Evolutionary conservation across 2,113 vertebrate genomes (phyloP).

Genomic region (Chaetorhynchus papuensis): DNA sequence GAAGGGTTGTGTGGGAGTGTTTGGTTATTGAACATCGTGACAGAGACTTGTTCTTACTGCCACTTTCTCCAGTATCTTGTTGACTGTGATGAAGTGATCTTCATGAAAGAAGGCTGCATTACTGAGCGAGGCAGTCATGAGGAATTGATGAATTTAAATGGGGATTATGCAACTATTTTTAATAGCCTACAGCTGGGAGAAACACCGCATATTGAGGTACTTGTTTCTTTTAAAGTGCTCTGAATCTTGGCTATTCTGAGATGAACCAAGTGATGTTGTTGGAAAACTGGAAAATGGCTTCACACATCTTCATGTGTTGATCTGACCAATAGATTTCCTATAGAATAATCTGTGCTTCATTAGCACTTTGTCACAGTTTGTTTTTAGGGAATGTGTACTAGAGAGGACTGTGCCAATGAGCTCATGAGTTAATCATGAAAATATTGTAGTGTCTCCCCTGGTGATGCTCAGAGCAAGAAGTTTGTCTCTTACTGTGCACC

Average conservation of each 20-base stretch:
- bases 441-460: neutral
- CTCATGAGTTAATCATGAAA: neutral
- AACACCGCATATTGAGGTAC: conserved; percentile 84
- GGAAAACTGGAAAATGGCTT: neutral
- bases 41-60: neutral
- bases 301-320: neutral
- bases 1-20: neutral
- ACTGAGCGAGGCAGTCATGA: conserved; percentile 88
- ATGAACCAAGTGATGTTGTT: neutral
- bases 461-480: neutral
- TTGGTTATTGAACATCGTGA: neutral
- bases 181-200: conserved; percentile 90
- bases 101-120: conserved; percentile 91
- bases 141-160: conserved; percentile 86
- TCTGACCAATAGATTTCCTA: neutral
- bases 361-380: neutral
- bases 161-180: conserved; percentile 90
- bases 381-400: neutral
- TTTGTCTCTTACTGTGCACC: neutral
- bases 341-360: neutral
- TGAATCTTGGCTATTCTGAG: neutral
- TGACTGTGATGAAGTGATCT: conserved; percentile 90
- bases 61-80: conserved; percentile 81
- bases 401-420: neutral
- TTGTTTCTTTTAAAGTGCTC: neutral